Percentiles rank a stretch among this genome's conserved stretches.
phyloP scores from a whole-genome alignment of 2,888 invertebrate species.

The Chalcis sispes region DNA sequence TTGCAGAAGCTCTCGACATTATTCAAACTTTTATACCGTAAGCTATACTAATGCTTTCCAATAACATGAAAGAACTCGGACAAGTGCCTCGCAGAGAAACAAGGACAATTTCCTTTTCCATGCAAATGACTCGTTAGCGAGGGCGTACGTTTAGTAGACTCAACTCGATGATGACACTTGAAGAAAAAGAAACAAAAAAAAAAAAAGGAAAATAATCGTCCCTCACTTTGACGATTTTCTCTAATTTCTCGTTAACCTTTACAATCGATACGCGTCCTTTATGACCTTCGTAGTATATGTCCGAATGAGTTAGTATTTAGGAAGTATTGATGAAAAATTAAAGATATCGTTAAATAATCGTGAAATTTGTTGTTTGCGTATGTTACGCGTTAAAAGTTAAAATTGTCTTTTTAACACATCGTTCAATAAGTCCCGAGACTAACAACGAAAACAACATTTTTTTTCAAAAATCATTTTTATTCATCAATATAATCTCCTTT shows the following conservation, averaged over 20 bases:
- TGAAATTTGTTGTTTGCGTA: too few relatives aligned
- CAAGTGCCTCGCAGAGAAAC: neutral
- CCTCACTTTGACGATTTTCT: neutral
- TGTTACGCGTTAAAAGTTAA: too few relatives aligned
- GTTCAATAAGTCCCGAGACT: too few relatives aligned
- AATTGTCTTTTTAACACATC: too few relatives aligned
- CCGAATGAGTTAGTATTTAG: too few relatives aligned
- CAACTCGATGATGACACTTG: neutral
- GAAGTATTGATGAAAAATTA: too few relatives aligned
- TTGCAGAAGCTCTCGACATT: neutral
- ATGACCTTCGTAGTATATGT: too few relatives aligned
- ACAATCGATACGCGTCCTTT: constrained; percentile 9
- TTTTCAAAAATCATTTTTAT: too few relatives aligned
- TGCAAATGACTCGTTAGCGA: constrained; percentile 33
- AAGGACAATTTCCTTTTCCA: constrained; percentile 22
- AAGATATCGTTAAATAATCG: too few relatives aligned
- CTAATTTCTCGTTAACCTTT: constrained; percentile 5
- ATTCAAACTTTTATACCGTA: neutral
- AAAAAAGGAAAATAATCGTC: neutral
- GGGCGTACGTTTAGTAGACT: constrained; percentile 19
- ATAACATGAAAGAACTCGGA: constrained; percentile 16
- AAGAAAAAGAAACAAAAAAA: neutral
- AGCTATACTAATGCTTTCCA: neutral
- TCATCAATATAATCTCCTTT: too few relatives aligned
- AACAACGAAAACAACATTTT: too few relatives aligned